Base-by-base conservation (phyloP, 2,888 invertebrate species). In the Acronicta leporina region DNA sequence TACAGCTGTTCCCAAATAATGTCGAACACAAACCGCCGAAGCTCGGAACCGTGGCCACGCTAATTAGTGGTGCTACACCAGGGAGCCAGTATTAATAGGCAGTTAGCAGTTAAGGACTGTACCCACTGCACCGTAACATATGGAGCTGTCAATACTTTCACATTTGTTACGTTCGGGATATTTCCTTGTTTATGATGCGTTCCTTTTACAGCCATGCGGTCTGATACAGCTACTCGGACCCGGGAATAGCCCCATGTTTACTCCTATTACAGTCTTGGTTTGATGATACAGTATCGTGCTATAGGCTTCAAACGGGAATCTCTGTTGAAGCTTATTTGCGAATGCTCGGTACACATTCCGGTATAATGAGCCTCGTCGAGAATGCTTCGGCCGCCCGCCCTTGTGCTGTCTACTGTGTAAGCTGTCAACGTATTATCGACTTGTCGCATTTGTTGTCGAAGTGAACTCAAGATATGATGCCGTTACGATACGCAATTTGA, bases 51-150 rank as follows among this genome's bases (percentile, higher is more conserved):
- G 44, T 15, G 33, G 42, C 50, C 48, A 38, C 41, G 40, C 38
- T 55, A 62, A 63, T 74, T 43, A 63, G 70, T 62, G 41, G 48
- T 11, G 33, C 40, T 35, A 30, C 20, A 46, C 52, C 13, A 43
- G 33, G n/a, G 11, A 48, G 41, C 41, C 38, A 33, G 20, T 41
- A 53, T 47, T 50, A 43, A 68, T 35, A 43, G 48, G 38, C 51
- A 20, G 45, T 69, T 68, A 33, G 44, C 30, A 49, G 40, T 20
- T 6, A 38, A 7, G 38, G 38, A 13, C 5, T n/a, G 6, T 1
- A 7, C 7, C 38, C n/a, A 38, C 38, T 38, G n/a, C 38, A 38
- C 38, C 38, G 35, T 35, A 35, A 0, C 35, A 13, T 35, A 4
- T 0, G 33, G 11, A 33, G 11, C 11, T 30, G 10, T 10, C 2